Base-by-base conservation (phyloP, 1,140 invertebrate species). In the Capitella teleta region DNA sequence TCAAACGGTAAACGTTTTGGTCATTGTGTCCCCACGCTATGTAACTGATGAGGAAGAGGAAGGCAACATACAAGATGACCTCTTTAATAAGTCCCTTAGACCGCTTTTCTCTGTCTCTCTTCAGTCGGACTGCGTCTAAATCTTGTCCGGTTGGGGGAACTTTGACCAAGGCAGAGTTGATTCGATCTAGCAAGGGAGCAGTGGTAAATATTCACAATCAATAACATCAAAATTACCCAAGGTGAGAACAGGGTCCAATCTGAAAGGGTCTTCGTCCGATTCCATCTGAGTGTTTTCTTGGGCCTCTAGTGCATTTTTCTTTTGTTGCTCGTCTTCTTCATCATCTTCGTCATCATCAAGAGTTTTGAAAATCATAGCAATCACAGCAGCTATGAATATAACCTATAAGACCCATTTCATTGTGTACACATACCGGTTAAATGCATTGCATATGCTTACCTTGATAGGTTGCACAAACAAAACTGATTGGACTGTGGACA, bases 391-490 rank as follows among this genome's bases (percentile, higher is more conserved):
- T 8, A 42, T 36, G 8, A 48, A 6, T 21, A 48, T 36, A 10
- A 48, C 47, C 42, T 44, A 26, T 2, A 28, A 25, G 38, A 10
- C 12, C 10, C 18, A 41, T n/a, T 19, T 10, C 38, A 41, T n/a
- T 14, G 10, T 10, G 12, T n/a, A 10, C 19, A 14, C 19, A 19
- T 8, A 14, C 10, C 10, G 10, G 12, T n/a, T 12, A 41, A 41
- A 41, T 10, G 10, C 19, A 41, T 12, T 10, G 19, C 10, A 41
- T 41, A 41, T 41, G 0, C 21, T 26, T 51, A 51, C 49, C 47
- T 52, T 52, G 12, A 52, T 18, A 10, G 51, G 51, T 23, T 52
- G 51, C 18, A 52, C 44, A 23, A 52, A 23, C 18, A 49, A 6
- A n/a, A 36, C 46, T 8, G 44, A 48, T 24, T 52, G 23, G 28